These are phyloP conservation scores for Ia io DNA, from an alignment of 2,113 vertebrate genomes.

Conservation along the genomic window DNA sequence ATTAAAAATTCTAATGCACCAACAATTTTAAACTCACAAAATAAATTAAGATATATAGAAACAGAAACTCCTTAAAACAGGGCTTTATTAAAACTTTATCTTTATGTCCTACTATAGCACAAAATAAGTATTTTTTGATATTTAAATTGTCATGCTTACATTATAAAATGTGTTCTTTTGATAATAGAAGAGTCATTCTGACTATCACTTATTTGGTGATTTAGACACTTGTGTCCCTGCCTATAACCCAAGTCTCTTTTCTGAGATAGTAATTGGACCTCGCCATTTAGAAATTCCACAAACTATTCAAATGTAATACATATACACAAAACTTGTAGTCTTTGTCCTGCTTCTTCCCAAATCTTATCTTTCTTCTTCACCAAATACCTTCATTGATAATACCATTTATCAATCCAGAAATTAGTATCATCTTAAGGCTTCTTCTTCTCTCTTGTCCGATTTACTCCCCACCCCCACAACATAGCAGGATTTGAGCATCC, in stretches of 20 bases:
- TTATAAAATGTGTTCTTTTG: background rate
- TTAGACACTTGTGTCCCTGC: background rate
- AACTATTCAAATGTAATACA: background rate
- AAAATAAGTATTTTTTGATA: background rate
- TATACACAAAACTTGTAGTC: background rate
- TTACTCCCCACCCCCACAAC: background rate
- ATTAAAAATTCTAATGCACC: background rate
- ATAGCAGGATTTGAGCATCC: background rate
- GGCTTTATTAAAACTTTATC: background rate
- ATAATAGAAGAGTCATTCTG: background rate
- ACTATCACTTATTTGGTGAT: background rate
- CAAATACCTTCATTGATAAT: background rate
- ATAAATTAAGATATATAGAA: background rate
- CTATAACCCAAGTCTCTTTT: background rate
- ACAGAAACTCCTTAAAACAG: background rate
- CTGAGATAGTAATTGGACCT: background rate
- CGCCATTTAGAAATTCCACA: background rate
- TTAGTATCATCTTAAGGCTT: background rate
- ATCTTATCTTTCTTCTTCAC: background rate
- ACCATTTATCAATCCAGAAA: background rate
- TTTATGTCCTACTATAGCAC: background rate
- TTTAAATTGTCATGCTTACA: background rate
- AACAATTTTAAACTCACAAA: conserved; percentile 10
- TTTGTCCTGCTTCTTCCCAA: background rate
- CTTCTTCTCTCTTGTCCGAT: background rate